Base-by-base conservation (phyloP, 2,888 invertebrate genomes). In the Papilio demoleus region DNA sequence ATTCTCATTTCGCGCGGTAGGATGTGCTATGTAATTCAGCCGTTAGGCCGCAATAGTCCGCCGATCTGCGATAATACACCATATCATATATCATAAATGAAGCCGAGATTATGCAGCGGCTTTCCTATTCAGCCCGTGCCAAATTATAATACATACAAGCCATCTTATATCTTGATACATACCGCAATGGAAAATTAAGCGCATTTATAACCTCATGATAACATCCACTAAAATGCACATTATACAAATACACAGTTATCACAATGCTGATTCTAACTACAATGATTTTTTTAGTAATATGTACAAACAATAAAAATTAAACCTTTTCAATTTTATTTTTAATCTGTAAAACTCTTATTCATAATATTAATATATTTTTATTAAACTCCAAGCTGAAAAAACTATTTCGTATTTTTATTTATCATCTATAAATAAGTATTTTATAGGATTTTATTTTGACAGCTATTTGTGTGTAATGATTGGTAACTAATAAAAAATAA, bases 1-100 rank as follows among this genome's bases (percentile, higher is more conserved):
- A 87, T 85, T 86, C 84, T 81, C 79, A 85, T 88, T 87, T 86
- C 84, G 86, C 82, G 85, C 83, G 79, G 81, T 79, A 77, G 78
- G 75, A 79, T 79, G 81, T 81, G 81, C 76, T 73, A 71, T 76
- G 75, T 77, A 72, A 74, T 74, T 68, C 68, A 75, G 74, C 71
- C 71, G 71, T 62, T 45, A 60, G 36, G 68, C 38, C 22, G 70
- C 74, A 64, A 56, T 67, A 66, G 58, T 27, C 36, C 47, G 31
- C 58, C 63, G 47, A 68, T 68, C 38, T 64, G 40, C 70, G 45
- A 34, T 66, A 70, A 53, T 66, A 62, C 70, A 59, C 31, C 66
- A 45, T 63, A 63, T 63, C 65, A 50, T 66, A 53, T 60, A 67
- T 67, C 68, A 68, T 68, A 68, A 47, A 68, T 63, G 68, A 68